phyloP scores from a whole-genome alignment of 2,113 vertebrate genomes.

The Mandrillus leucophaeus region DNA sequence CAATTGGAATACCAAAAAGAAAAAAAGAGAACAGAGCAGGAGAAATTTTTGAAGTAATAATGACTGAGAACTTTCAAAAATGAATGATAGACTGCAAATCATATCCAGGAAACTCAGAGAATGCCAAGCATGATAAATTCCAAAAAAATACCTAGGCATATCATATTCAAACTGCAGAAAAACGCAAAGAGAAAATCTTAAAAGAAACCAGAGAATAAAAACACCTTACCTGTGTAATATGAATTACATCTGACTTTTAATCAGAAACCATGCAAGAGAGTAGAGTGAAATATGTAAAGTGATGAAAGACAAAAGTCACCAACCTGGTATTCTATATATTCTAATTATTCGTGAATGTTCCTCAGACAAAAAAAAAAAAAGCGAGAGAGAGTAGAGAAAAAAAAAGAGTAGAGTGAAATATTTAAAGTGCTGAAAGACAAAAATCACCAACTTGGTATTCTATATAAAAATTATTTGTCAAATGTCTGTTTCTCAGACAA shows the following conservation, averaged over 20 bases:
- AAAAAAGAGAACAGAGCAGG: not conserved
- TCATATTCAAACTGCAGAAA: slow-evolving; percentile 13
- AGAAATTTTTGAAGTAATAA: slow-evolving; percentile 12
- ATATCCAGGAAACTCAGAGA: not conserved
- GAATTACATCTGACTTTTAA: not conserved
- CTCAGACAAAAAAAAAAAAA: not conserved
- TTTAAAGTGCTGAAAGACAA: not conserved
- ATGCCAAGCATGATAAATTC: not conserved
- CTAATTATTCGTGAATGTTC: not conserved
- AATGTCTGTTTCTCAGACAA: not conserved
- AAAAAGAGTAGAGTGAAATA: not conserved
- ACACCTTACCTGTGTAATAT: not conserved
- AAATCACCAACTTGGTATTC: not conserved
- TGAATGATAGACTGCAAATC: not conserved
- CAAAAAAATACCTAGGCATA: not conserved
- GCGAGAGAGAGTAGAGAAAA: not conserved
- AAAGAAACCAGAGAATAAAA: slow-evolving; percentile 15
- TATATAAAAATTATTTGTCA: not conserved
- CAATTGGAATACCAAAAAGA: slow-evolving; percentile 14
- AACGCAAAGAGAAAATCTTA: not conserved
- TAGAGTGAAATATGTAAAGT: not conserved
- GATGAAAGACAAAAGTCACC: not conserved
- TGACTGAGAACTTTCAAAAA: not conserved
- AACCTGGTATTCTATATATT: not conserved
- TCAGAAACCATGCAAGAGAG: not conserved